phyloP scores from a whole-genome alignment of 2,113 vertebrate species.

The Prunella fulvescens region DNA sequence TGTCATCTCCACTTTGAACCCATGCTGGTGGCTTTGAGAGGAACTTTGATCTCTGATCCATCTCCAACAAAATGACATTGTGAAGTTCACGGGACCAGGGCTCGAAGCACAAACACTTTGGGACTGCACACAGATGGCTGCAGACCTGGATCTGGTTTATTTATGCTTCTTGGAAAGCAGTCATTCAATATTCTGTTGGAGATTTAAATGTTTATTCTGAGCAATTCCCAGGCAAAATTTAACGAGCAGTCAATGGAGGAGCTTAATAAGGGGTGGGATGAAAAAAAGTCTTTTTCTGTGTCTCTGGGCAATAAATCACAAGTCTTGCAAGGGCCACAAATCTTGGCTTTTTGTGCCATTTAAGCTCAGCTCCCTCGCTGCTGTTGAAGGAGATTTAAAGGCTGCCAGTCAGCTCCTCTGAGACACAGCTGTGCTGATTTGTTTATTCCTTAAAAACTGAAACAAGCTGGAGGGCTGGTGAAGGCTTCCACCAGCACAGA shows the following conservation, averaged over 20 bases:
- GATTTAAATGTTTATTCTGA: constrained; percentile 2
- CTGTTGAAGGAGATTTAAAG: constrained; percentile 16
- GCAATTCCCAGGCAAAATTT: not conserved
- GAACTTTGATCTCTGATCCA: not conserved
- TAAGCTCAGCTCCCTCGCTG: not conserved
- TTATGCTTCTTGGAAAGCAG: not conserved
- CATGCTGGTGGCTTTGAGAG: rapidly evolving
- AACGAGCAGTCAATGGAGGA: not conserved
- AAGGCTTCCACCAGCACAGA: not conserved
- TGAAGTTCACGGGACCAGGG: not conserved
- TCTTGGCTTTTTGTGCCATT: constrained; percentile 10
- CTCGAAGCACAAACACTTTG: not conserved
- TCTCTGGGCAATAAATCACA: not conserved
- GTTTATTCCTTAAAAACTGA: not conserved
- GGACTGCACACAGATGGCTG: not conserved
- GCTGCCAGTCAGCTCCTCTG: not conserved
- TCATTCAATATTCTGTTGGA: not conserved
- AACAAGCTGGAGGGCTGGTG: not conserved
- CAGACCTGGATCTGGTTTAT: not conserved
- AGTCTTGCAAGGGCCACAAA: constrained; percentile 13
- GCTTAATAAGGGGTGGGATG: not conserved
- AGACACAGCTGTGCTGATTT: not conserved
- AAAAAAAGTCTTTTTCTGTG: not conserved
- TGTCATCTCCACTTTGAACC: not conserved
- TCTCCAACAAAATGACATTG: not conserved